phyloP scores from a whole-genome alignment of 2,113 vertebrate genomes.

The Argyrosomus japonicus region DNA sequence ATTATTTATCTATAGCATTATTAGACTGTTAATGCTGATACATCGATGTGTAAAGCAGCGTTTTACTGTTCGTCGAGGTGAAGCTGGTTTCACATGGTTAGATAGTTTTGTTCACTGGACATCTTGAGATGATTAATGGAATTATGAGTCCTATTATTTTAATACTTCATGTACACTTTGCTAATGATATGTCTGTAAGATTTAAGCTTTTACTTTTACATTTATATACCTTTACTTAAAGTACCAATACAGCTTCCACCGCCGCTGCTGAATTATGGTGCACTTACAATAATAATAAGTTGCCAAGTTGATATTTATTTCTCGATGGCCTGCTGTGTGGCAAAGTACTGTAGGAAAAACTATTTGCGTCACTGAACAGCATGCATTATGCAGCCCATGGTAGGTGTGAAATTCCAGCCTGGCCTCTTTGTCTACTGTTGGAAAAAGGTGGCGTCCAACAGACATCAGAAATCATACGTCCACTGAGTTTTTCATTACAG shows the following conservation, averaged over 20 bases:
- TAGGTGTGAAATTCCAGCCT: not conserved
- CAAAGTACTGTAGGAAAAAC: not conserved
- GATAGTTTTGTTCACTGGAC: not conserved
- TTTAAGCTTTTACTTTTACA: not conserved
- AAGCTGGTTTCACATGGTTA: too few relatives aligned
- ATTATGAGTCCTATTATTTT: not conserved
- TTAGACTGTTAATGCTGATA: too few relatives aligned
- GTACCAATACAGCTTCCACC: not conserved
- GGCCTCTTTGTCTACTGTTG: not conserved
- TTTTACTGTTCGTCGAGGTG: too few relatives aligned
- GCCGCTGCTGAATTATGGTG: not conserved
- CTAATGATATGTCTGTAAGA: not conserved
- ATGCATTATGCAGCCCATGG: conserved; percentile 13
- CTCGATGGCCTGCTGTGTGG: not conserved
- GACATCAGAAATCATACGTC: not conserved
- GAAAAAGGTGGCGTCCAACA: not conserved
- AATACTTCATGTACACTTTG: not conserved
- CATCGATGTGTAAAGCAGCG: too few relatives aligned
- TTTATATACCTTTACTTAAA: not conserved
- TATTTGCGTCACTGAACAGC: not conserved
- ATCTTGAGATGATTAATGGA: too few relatives aligned
- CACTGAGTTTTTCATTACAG: not conserved
- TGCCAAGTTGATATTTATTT: not conserved
- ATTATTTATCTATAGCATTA: too few relatives aligned
- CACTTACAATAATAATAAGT: not conserved